Evolutionary conservation across 2,888 invertebrate species (phyloP), one percentile per base, ranked within the genome.

Genomic region (Acronicta aceris): DNA sequence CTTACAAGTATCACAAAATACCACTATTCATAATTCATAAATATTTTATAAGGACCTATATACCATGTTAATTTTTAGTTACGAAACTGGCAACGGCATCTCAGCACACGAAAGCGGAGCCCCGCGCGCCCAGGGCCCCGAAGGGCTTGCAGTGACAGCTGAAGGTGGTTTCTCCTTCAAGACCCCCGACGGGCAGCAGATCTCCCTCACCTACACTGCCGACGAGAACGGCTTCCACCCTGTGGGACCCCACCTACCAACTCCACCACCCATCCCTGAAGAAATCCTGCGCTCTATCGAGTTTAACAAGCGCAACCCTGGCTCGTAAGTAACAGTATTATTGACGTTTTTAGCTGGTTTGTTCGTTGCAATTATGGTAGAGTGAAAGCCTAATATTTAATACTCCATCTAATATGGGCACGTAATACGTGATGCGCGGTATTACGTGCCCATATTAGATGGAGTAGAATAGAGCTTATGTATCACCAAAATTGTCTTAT

Each of bases 191-290:
- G 96, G 96, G 59, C 95, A 95, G 77, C 93, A 95, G 79, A 96
- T 96, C 79, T 93, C 95, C 16, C 89, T 97, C 62, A 95, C 95
- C 6, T 97, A 97, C 90, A 95, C 96, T 48, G 96, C 97, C 15
- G 97, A 97, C 81, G 97, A 97, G 85, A 96, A 96, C 80, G 97
- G 97, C 65, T 96, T 96, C 93, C 96, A 96, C 79, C 96, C 96
- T 30, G 95, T 93, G 53, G 96, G 96, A 9, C 92, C 95, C 2
- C 96, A 96, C 73, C 91, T 96, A n/a, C 96, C 96, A 49, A 95
- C 95, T 0, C 95, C 96, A 2, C 96, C 96, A 0, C 93, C 93
- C 1, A 93, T 93, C 59, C 93, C 93, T 0, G 93, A 92, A 58
- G 85, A 95, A 59, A 96, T 96, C 78, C 87, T 95, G 25, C 91